Conservation (phyloP, 2,113 vertebrate genomes). For the Vulpes vulpes region DNA sequence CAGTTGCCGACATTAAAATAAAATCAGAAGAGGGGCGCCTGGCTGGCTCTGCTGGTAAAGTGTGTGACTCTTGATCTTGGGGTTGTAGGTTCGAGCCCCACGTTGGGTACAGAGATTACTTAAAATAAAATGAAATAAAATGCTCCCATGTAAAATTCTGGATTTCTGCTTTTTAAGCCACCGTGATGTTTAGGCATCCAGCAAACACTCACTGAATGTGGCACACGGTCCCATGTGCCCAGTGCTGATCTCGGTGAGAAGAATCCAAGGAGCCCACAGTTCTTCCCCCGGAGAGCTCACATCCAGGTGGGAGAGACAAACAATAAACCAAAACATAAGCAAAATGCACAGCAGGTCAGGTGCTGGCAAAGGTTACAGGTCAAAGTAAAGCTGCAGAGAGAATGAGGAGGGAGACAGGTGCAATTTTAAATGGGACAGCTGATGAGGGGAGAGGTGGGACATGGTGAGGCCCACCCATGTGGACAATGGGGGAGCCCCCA, state of each 20-base stretch:
- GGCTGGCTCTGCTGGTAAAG: rapidly evolving
- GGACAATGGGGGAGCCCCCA: background rate
- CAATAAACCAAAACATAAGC: background rate
- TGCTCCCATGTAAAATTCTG: background rate
- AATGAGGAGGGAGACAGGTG: no score
- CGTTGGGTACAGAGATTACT: background rate
- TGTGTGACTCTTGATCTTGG: background rate
- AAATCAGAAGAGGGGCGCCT: background rate
- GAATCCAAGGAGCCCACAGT: background rate
- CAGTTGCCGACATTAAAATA: background rate
- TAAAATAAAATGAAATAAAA: background rate
- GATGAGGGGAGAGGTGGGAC: background rate
- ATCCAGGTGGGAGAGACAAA: no score
- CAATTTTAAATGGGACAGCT: no score
- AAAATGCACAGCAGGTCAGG: background rate
- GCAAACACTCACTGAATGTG: rapidly evolving
- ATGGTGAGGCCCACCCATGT: no score
- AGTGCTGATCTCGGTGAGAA: no score
- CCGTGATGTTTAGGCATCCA: background rate
- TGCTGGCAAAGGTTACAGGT: background rate
- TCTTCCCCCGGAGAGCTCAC: background rate
- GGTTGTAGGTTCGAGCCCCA: background rate
- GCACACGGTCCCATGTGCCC: background rate
- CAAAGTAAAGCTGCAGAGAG: background rate
- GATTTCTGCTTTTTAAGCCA: background rate